phyloP scores from a whole-genome alignment of 2,888 invertebrate genomes.

The Ophraella communa region DNA sequence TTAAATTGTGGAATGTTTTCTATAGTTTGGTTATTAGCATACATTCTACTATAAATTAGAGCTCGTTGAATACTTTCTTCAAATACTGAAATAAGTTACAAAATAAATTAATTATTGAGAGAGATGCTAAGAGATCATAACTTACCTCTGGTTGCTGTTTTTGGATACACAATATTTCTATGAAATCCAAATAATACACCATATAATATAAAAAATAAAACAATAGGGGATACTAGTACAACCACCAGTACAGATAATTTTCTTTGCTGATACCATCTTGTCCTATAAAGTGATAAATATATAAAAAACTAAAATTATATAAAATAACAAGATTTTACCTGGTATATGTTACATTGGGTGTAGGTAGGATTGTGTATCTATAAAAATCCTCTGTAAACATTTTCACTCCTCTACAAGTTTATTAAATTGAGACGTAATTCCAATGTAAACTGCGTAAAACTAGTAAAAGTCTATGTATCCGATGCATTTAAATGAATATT shows the following conservation, averaged over 20 bases:
- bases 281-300: conserved; percentile 6
- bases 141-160: conserved; percentile 37
- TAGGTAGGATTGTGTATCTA: conserved; percentile 22
- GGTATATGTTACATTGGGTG: conserved; percentile 9
- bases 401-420: neutral
- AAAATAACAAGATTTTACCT: conserved; percentile 4
- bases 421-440: neutral
- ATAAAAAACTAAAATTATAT: neutral
- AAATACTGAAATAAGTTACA: conserved; percentile 38
- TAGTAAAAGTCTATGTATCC: neutral
- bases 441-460: neutral
- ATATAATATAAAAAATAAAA: conserved; percentile 46
- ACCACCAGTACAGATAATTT: conserved; percentile 41
- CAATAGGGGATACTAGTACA: conserved; percentile 42
- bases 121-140: neutral
- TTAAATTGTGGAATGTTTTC: conserved; percentile 22
- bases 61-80: conserved; percentile 48
- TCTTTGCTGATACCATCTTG: conserved; percentile 39
- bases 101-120: neutral
- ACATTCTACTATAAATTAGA: conserved; percentile 42
- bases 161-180: conserved; percentile 43
- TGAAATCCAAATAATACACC: conserved; percentile 44
- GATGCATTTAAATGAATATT: neutral
- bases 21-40: neutral
- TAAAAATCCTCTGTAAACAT: conserved; percentile 28